Base-by-base conservation (phyloP, 2,113 vertebrate species). In the Scomber scombrus region DNA sequence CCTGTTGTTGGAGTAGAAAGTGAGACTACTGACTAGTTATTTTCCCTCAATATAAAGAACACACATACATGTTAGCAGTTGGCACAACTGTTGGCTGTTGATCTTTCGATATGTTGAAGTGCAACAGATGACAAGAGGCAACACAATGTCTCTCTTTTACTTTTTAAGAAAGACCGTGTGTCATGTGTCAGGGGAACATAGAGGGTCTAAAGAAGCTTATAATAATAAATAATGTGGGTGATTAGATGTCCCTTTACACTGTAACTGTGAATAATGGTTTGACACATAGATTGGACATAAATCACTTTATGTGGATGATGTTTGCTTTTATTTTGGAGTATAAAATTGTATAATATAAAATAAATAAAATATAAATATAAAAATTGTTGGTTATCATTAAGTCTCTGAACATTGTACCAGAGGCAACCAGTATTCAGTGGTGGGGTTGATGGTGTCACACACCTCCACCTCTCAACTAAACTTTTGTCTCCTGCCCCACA, bases 401-500 rank as follows among this genome's bases (percentile, higher is more conserved):
- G 15, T 66, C 7, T 23, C 12, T n/a, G 13, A 6, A 40, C 10
- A 16, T 23, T 54, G 31, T 26, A 26, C 23, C 23, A 26, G 23
- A 5, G 2, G 3, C 1, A 3, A 9, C 8, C 34, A 40, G 1
- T 21, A 11, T 68, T 18, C n/a, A 15, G 34, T 23, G 3, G 23
- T 55, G 29, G 18, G 15, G 3, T 1, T 45, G 19, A 46, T 8
- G 11, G 16, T 45, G 56, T 70, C 21, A 47, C 7, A 21, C 21
- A 50, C 6, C 11, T 34, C 9, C 19, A 64, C 31, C 50, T 57
- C 45, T 61, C 34, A 45, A 3, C 51, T 51, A 54, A 61, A 62
- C 58, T 62, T 58, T 78, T 67, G 66, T 45, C 45, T 81, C 2
- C 45, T 76, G 56, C 56, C 69, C 57, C 65, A 55, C 16, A 63